Evolutionary conservation across 64 coral and sea anemone genomes (phyloP).

Genomic region (Astreopora myriophthalma): DNA sequence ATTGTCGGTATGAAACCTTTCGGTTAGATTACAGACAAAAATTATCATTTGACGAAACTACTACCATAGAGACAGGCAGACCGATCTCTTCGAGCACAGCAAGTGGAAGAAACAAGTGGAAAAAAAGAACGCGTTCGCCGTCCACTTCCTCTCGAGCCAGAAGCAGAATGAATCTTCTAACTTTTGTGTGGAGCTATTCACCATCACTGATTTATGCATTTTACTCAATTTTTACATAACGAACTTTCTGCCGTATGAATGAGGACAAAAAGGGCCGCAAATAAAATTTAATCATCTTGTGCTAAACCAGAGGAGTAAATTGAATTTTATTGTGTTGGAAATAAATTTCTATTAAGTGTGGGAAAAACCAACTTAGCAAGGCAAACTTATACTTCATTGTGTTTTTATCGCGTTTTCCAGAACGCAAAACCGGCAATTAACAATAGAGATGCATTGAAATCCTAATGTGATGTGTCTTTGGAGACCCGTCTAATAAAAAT

Average conservation of each 20-base stretch:
- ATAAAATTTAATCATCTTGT: not conserved
- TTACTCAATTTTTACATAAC: not conserved
- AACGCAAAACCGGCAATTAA: conserved; percentile 31
- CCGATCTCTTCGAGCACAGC: not conserved
- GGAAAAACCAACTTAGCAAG: not conserved
- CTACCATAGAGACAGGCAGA: not conserved
- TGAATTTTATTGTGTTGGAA: conserved; percentile 3
- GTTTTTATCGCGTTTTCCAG: conserved; percentile 11
- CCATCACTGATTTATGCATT: not conserved
- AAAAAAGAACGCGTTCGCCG: not conserved
- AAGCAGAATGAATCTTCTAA: not conserved
- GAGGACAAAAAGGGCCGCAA: not conserved
- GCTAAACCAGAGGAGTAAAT: conserved; percentile 5
- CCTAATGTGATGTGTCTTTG: conserved; percentile 9
- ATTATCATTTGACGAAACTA: too few species aligned
- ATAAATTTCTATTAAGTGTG: not conserved
- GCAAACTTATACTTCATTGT: not conserved
- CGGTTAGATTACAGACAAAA: too few species aligned
- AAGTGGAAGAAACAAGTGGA: not conserved
- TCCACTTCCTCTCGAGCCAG: not conserved
- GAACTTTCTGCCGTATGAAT: not conserved
- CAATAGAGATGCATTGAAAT: not conserved
- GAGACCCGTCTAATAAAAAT: not conserved
- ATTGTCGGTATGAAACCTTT: too few species aligned
- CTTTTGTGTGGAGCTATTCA: conserved; percentile 39